Evolutionary conservation across 2,888 invertebrate species (phyloP).

Genomic region (Pristionchus arcanus): DNA sequence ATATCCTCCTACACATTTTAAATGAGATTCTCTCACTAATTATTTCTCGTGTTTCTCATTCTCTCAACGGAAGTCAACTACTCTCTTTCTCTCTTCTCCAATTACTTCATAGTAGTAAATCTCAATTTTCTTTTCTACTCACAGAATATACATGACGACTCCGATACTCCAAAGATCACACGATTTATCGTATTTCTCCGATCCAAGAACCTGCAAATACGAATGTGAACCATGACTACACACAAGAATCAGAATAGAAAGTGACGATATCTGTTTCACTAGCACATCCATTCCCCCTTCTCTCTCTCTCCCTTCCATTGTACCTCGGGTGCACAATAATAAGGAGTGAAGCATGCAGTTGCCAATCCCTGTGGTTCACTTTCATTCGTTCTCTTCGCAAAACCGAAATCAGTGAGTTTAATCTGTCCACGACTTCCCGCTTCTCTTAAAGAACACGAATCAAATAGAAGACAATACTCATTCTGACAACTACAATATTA

Average conservation of each 20-base stretch:
- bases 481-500: background rate
- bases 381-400: slow-evolving; percentile 92
- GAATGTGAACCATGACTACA: background rate
- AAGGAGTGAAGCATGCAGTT: slow-evolving; percentile 99
- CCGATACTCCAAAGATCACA: slow-evolving; percentile 99
- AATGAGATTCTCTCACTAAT: too few relatives aligned
- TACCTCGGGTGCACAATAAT: slow-evolving; percentile 88
- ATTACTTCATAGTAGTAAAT: background rate
- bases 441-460: slow-evolving; percentile 56
- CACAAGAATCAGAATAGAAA: background rate
- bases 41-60: too few relatives aligned
- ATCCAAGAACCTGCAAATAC: slow-evolving; percentile 89
- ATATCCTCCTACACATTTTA: too few relatives aligned
- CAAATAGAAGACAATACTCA: too few relatives aligned
- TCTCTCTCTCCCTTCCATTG: background rate
- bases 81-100: background rate
- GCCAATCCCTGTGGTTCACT: slow-evolving; percentile 90
- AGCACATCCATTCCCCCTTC: background rate
- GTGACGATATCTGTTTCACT: background rate
- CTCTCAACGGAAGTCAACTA: background rate
- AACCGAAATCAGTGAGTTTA: slow-evolving; percentile 98
- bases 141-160: slow-evolving; percentile 98
- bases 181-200: slow-evolving; percentile 97
- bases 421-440: slow-evolving; percentile 86
- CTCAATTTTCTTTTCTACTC: slow-evolving; percentile 80